Evolutionary conservation across 2,797 vertebrate species (phyloP).

Genomic region (Xyrichtys novacula): DNA sequence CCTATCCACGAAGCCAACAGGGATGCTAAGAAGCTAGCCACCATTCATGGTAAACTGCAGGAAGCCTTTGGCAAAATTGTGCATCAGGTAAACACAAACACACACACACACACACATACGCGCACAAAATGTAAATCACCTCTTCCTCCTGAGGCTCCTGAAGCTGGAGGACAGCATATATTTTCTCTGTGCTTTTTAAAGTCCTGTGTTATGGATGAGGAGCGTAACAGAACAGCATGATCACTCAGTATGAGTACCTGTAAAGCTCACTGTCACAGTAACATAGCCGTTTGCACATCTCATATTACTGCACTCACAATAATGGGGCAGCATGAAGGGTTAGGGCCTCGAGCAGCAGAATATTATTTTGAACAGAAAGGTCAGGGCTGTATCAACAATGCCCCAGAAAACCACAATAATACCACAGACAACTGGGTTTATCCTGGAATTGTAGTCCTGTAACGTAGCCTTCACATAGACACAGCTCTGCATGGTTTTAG

Average conservation of each 20-base stretch:
- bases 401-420: background rate
- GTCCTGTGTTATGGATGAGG: slow-evolving; percentile 7
- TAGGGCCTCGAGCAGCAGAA: background rate
- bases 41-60: slow-evolving; percentile 99
- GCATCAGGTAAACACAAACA: slow-evolving; percentile 92
- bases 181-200: slow-evolving; percentile 7
- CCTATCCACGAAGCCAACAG: slow-evolving; percentile 98
- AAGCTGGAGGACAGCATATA: background rate
- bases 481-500: slow-evolving; percentile 55
- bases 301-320: slow-evolving; percentile 1
- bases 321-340: background rate
- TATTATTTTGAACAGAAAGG: background rate
- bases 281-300: background rate
- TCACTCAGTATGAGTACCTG: background rate
- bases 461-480: slow-evolving; percentile 35
- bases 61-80: slow-evolving; percentile 99
- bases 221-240: background rate
- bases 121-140: slow-evolving; percentile 15
- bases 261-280: slow-evolving; percentile 5
- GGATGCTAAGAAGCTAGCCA: slow-evolving; percentile 96
- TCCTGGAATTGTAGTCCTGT: background rate
- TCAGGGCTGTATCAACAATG: background rate
- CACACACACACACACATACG: background rate
- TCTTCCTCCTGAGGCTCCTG: background rate
- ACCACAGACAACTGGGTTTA: background rate